A percentile compares a stretch with the other conserved stretches of the same genome.
Evolutionary conservation across 2,113 vertebrate genomes (phyloP).

Genomic region (Thunnus thynnus): DNA sequence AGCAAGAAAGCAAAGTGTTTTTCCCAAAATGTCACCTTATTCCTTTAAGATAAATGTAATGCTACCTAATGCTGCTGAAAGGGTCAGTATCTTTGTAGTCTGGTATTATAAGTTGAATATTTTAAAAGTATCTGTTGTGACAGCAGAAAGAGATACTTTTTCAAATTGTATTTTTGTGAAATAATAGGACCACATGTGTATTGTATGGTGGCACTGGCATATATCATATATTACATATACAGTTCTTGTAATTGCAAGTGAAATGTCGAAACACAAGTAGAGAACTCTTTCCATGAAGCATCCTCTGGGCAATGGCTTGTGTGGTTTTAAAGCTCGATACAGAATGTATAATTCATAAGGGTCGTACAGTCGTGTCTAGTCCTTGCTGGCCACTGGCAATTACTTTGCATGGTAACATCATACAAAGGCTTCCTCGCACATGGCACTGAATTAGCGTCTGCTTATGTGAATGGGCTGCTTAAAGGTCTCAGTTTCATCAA

Average conservation of each 20-base stretch:
- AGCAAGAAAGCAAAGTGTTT: no score
- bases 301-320: neutral
- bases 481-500: constrained; percentile 30
- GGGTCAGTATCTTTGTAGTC: no score
- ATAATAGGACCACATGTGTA: neutral
- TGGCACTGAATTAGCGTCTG: constrained; percentile 1
- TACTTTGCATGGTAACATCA: constrained; percentile 19
- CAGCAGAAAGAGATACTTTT: neutral
- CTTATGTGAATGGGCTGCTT: constrained; percentile 2
- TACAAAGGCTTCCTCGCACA: neutral
- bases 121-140: neutral
- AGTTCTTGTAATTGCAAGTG: neutral
- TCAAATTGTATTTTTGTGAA: neutral
- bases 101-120: neutral
- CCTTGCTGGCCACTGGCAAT: neutral
- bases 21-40: no score
- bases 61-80: no score
- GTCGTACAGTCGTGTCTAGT: neutral
- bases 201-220: neutral
- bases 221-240: neutral
- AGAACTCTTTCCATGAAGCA: neutral
- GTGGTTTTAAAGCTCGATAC: neutral
- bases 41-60: no score
- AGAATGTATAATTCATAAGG: constrained; percentile 40
- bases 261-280: constrained; percentile 20